phyloP scores from a whole-genome alignment of 2,113 vertebrate genomes.

The Myrmophylax atrothorax region DNA sequence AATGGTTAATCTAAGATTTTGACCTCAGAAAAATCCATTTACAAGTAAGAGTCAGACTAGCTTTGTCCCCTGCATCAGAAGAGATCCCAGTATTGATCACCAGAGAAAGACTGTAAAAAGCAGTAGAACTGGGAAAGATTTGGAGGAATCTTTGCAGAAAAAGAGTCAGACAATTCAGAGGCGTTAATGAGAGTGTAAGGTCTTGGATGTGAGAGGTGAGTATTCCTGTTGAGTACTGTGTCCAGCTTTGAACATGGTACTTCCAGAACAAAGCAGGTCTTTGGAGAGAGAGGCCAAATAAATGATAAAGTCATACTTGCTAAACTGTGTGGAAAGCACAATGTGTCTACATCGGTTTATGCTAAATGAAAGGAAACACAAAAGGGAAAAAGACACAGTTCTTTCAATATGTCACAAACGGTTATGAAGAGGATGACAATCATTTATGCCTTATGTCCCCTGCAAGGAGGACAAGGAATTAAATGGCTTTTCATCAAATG shows the following conservation, averaged over 20 bases:
- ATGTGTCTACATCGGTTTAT: background rate
- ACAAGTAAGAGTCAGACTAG: background rate
- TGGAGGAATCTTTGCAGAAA: background rate
- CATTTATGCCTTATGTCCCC: background rate
- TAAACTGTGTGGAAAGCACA: background rate
- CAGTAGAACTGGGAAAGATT: background rate
- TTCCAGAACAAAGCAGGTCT: background rate
- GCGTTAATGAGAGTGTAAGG: background rate
- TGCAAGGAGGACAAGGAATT: background rate
- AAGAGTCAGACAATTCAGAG: background rate
- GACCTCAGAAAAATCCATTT: conserved; percentile 10
- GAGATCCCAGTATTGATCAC: background rate
- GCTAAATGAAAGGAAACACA: background rate
- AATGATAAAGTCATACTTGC: background rate
- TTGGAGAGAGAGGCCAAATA: background rate
- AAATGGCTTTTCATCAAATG: background rate
- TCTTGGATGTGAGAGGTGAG: background rate
- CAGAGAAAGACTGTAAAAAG: background rate
- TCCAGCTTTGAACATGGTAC: background rate
- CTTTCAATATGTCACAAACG: background rate
- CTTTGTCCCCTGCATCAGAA: background rate
- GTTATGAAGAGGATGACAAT: background rate
- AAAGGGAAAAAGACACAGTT: background rate
- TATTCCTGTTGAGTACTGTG: background rate
- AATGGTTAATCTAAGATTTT: background rate